Evolutionary conservation across 1,140 invertebrate genomes (phyloP).

Genomic region (Myzus persicae): DNA sequence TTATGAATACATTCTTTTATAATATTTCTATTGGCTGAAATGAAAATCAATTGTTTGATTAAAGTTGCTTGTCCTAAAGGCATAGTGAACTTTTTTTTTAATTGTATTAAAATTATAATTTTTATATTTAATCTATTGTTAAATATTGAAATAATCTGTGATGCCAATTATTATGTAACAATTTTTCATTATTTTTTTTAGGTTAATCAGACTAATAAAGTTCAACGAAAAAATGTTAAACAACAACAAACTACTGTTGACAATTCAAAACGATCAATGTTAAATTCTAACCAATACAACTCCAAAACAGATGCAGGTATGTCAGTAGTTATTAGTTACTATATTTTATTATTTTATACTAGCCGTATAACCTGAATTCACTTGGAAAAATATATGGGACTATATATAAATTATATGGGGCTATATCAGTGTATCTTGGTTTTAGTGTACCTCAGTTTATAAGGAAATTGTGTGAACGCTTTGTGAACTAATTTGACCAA

Average conservation of each 20-base stretch:
- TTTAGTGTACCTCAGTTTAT: neutral
- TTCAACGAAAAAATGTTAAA: conserved; percentile 30
- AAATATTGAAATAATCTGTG: too few relatives aligned
- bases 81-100: neutral
- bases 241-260: conserved; percentile 28
- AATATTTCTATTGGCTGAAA: neutral
- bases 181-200: neutral
- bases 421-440: neutral
- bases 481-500: neutral
- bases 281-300: conserved; percentile 40
- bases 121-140: too few relatives aligned
- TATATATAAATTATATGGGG: too few relatives aligned
- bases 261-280: conserved; percentile 15
- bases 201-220: conserved; percentile 47
- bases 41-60: too few relatives aligned
- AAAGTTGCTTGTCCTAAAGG: neutral
- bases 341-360: neutral
- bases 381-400: neutral
- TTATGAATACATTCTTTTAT: neutral
- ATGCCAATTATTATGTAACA: neutral
- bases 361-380: neutral
- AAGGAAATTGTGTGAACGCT: neutral
- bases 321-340: neutral
- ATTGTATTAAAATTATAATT: too few relatives aligned
- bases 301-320: conserved; percentile 49